Conservation (phyloP, 2,888 invertebrate species). For the Acanthopleura granulata region DNA sequence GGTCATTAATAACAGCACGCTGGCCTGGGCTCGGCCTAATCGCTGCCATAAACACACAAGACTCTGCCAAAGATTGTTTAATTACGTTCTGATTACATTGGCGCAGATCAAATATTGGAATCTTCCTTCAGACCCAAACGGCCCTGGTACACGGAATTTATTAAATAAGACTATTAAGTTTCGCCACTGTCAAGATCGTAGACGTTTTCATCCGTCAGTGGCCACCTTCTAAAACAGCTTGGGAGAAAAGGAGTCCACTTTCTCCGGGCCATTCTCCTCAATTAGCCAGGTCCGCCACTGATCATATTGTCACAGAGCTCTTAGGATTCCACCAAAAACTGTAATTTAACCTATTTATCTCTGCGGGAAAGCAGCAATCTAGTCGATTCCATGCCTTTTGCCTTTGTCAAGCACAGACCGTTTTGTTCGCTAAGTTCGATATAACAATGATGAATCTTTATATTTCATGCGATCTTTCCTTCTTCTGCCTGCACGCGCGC, state of each 20-base stretch:
- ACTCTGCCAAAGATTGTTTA: not conserved
- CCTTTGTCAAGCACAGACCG: conserved; percentile 3
- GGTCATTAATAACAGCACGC: conserved; percentile 1
- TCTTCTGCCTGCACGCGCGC: too few species aligned
- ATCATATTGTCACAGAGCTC: conserved; percentile 17
- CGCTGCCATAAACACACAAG: not conserved
- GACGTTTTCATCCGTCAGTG: not conserved
- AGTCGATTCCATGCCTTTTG: not conserved
- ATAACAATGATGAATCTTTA: not conserved
- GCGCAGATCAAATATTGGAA: not conserved
- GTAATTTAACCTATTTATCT: conserved; percentile 15
- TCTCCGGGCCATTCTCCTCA: conserved; percentile 6
- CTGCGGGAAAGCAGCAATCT: not conserved
- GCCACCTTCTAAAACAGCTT: not conserved
- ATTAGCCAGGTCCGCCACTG: not conserved
- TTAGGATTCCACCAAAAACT: conserved; percentile 4
- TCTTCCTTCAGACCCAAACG: not conserved
- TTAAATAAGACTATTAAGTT: conserved; percentile 4
- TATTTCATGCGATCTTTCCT: not conserved
- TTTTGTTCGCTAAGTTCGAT: not conserved
- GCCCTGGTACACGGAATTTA: not conserved
- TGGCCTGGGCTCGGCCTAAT: not conserved
- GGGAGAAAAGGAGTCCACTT: not conserved
- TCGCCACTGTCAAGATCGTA: not conserved
- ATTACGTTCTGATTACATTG: not conserved